phyloP scores from a whole-genome alignment of 2,113 vertebrate species.

The Pipa parva region DNA sequence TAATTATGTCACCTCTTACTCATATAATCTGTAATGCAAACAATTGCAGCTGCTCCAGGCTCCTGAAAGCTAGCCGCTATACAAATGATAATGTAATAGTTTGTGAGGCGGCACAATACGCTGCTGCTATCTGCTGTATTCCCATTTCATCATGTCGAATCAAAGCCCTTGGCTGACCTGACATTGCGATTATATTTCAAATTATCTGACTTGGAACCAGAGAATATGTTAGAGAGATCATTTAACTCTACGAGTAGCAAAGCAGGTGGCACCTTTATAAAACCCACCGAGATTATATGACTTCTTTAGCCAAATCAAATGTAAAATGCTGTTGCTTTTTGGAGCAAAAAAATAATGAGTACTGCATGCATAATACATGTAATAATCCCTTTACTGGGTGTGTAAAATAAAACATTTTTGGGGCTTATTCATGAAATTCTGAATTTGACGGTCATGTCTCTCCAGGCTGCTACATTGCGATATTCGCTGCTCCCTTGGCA shows the following conservation, averaged over 20 bases:
- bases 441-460: too few species aligned
- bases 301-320: too few species aligned
- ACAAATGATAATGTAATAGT: constrained; percentile 7
- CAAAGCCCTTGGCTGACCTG: constrained; percentile 6
- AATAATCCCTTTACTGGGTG: too few species aligned
- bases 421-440: too few species aligned
- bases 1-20: constrained; percentile 26
- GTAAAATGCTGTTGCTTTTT: background rate
- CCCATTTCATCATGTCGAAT: constrained; percentile 9
- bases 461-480: too few species aligned
- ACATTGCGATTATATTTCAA: constrained; percentile 25
- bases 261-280: background rate
- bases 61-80: background rate
- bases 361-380: too few species aligned
- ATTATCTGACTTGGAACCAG: constrained; percentile 1
- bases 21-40: constrained; percentile 16
- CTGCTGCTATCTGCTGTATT: background rate
- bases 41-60: constrained; percentile 12
- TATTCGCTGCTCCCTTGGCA: too few species aligned
- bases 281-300: too few species aligned
- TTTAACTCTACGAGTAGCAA: background rate
- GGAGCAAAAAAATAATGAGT: too few species aligned
- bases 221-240: background rate
- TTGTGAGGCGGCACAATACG: background rate
- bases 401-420: too few species aligned